These are phyloP conservation scores for Penaeus vannamei DNA, from an alignment of 1,140 invertebrate species.

Conservation along the genomic window DNA sequence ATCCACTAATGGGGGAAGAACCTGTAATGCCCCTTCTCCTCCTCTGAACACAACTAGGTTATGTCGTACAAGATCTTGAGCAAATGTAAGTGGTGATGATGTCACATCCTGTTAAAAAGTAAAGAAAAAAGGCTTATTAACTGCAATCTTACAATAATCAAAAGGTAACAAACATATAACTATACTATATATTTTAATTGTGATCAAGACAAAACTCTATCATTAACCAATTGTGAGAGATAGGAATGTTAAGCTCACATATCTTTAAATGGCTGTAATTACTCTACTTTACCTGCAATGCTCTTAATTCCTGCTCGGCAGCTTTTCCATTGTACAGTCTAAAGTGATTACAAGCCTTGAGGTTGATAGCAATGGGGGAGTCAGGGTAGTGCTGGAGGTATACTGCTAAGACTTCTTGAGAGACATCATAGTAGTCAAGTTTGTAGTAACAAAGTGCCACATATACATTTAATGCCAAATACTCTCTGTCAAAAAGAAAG, in stretches of 20 bases:
- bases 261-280: neutral
- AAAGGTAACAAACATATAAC: too few species aligned
- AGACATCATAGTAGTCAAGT: slow-evolving; percentile 87
- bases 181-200: too few species aligned
- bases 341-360: slow-evolving; percentile 92
- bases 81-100: slow-evolving; percentile 86
- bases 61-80: slow-evolving; percentile 93
- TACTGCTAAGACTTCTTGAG: slow-evolving; percentile 93
- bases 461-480: slow-evolving; percentile 95
- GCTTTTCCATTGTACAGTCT: slow-evolving; percentile 94
- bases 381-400: slow-evolving; percentile 95
- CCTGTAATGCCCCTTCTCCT: slow-evolving; percentile 93
- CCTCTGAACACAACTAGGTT: slow-evolving; percentile 96
- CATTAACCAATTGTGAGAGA: too few species aligned
- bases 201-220: too few species aligned
- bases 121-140: neutral
- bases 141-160: neutral
- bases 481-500: slow-evolving; percentile 79
- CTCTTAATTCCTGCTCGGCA: slow-evolving; percentile 79
- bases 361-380: slow-evolving; percentile 94
- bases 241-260: too few species aligned
- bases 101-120: slow-evolving; percentile 77
- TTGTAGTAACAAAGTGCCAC: slow-evolving; percentile 98
- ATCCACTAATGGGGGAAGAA: slow-evolving; percentile 92
- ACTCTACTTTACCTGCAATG: slow-evolving; percentile 60